A percentile compares a stretch with the other conserved stretches of the same genome.
Conservation (phyloP, 1,140 invertebrate genomes). For the Hypsibius dujardini region DNA sequence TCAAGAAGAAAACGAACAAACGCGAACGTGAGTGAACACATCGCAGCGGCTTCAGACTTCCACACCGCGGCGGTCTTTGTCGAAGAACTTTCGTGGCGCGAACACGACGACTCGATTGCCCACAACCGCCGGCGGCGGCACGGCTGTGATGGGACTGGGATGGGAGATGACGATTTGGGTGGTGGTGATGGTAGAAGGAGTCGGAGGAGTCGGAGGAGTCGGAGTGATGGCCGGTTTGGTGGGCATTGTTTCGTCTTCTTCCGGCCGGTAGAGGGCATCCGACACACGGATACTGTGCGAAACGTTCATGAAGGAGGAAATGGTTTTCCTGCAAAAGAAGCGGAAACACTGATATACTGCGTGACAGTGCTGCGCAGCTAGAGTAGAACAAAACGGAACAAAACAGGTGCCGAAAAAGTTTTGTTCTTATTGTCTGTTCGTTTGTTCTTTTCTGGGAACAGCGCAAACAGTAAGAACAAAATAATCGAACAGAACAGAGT, state of each 20-base stretch:
- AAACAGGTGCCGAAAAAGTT: background rate
- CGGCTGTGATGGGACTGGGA: background rate
- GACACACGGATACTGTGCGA: background rate
- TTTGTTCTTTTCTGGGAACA: too few relatives aligned
- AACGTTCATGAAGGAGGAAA: background rate
- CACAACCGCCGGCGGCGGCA: background rate
- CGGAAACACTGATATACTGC: background rate
- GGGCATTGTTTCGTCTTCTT: background rate
- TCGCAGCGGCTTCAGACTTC: background rate
- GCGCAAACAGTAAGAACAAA: too few relatives aligned
- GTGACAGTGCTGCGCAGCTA: background rate
- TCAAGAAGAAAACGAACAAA: too few relatives aligned
- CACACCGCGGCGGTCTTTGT: background rate
- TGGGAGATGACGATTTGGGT: too few relatives aligned
- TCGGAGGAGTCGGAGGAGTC: background rate
- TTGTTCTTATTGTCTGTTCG: background rate
- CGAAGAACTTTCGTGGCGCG: conserved; percentile 3
- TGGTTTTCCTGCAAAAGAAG: conserved; percentile 1
- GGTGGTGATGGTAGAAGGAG: too few relatives aligned
- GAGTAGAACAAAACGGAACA: background rate
- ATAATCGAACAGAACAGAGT: too few relatives aligned
- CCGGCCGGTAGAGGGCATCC: background rate
- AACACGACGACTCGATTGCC: background rate
- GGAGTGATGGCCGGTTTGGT: background rate
- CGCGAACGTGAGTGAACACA: too few relatives aligned